Base-by-base conservation (phyloP, 2,113 vertebrate species). In the Falcunculus frontatus region DNA sequence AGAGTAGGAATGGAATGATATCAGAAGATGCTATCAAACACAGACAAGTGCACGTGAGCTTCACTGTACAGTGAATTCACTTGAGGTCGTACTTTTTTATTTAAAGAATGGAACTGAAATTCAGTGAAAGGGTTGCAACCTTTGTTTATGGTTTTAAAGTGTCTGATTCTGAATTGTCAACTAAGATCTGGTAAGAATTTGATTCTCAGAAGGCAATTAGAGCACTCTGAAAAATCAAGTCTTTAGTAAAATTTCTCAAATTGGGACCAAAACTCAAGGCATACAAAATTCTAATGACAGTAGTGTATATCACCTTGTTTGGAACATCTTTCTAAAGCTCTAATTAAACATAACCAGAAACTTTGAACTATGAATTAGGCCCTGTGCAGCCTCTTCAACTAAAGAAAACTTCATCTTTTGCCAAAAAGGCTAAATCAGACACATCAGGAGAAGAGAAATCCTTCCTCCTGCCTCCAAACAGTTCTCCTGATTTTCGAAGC, bases 31-130 rank as follows among this genome's bases (percentile, higher is more conserved):
- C 6, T 37, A 33, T 47, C 23, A 50, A 63, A 90, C 60, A 2
- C 17, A 69, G 27, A 84, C 25, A 78, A 21, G 16, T 5, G 39
- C 10, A 80, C 13, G 4, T 44, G 46, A 72, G n/a, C 23, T 75
- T 84, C 23, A 23, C 10, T 70, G 30, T 6, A 57, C 8, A 59
- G 5, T 7, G 70, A 65, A 63, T 69, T 73, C 8, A 67, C 57
- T 32, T 22, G 10, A 82, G 37, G 11, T 25, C 3, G 0, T 5
- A 3, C 0, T 2, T 30, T 27, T 35, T 42, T 62, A 42, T 80
- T 65, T 41, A 16, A 63, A 92, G 33, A 60, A 33, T 14, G 9
- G 7, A 63, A n/a, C 1, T 52, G 27, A 47, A 92, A 63, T 86
- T 50, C 16, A 35, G 11, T 39, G 5, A 33, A 87, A 88, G 18